Percentiles rank a stretch among this genome's conserved stretches.
Conservation (phyloP, 2,113 vertebrate genomes). For the Oryzias woworae region DNA sequence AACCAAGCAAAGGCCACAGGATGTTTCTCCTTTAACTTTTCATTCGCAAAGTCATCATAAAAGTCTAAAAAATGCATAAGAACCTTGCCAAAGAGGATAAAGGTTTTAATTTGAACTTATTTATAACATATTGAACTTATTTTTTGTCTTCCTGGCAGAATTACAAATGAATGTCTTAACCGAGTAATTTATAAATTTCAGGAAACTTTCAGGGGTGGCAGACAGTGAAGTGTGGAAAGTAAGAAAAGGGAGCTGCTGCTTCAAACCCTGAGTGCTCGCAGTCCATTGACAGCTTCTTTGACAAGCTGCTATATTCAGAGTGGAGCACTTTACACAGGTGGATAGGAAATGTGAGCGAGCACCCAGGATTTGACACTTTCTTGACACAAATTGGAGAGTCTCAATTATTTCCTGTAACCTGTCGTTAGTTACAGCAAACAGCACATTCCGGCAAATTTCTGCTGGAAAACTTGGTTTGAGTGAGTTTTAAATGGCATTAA, state of each 20-base stretch:
- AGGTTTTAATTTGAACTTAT: not conserved
- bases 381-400: constrained; percentile 33
- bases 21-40: not conserved
- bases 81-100: not conserved
- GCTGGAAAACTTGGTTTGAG: constrained; percentile 7
- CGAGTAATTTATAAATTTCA: constrained; percentile 29
- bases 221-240: not conserved
- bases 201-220: constrained; percentile 2
- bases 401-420: constrained; percentile 49
- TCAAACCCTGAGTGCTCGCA: constrained; percentile 25
- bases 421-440: constrained; percentile 15
- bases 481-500: constrained; percentile 19
- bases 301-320: constrained; percentile 32
- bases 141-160: not conserved
- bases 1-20: not conserved
- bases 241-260: constrained; percentile 19
- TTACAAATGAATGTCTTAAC: constrained; percentile 2
- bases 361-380: constrained; percentile 32
- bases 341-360: constrained; percentile 27
- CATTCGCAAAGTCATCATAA: not conserved
- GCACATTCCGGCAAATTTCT: constrained; percentile 21
- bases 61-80: not conserved
- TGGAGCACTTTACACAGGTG: constrained; percentile 42
- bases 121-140: constrained; percentile 5
- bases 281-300: constrained; percentile 48